Evolutionary conservation across 2,797 vertebrate genomes (phyloP).

Genomic region (Gambelia wislizenii): DNA sequence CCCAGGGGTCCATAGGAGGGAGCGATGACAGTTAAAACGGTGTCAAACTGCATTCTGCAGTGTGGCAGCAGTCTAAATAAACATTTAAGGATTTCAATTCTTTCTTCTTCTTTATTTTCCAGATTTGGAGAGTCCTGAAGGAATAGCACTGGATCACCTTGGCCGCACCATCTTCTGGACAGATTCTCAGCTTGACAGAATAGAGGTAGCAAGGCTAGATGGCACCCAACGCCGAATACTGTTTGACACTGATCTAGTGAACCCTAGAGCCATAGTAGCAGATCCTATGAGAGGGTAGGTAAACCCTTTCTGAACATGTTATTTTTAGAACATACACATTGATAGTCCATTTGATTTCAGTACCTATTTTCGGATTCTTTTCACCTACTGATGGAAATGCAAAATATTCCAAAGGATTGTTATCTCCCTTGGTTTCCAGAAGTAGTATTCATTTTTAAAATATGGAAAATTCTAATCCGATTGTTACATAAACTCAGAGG

Average conservation of each 20-base stretch:
- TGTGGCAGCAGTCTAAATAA: too few relatives aligned
- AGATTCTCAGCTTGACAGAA: conserved; percentile 88
- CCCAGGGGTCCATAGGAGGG: too few relatives aligned
- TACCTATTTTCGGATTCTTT: not conserved
- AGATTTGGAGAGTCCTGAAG: conserved; percentile 93
- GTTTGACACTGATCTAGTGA: conserved; percentile 87
- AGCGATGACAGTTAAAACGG: too few relatives aligned
- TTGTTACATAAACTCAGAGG: not conserved
- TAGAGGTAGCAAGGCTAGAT: conserved; percentile 91
- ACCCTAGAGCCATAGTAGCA: conserved; percentile 88
- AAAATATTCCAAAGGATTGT: not conserved
- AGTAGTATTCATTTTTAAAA: not conserved
- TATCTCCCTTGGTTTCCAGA: not conserved
- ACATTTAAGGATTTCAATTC: not conserved
- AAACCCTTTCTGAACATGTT: conserved; percentile 1
- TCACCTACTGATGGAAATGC: not conserved
- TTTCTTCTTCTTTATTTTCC: conserved; percentile 24
- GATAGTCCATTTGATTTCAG: not conserved
- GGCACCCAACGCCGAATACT: conserved; percentile 89
- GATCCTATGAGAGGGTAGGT: conserved; percentile 88
- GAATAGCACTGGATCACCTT: conserved; percentile 89
- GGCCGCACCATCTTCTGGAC: conserved; percentile 94
- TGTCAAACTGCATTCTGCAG: too few relatives aligned
- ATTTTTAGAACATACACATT: not conserved
- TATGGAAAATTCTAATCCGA: not conserved